A percentile compares a stretch with the other conserved stretches of the same genome.
These are phyloP conservation scores for Crocuta crocuta DNA, from an alignment of 2,113 vertebrate genomes.

Conservation along the genomic window DNA sequence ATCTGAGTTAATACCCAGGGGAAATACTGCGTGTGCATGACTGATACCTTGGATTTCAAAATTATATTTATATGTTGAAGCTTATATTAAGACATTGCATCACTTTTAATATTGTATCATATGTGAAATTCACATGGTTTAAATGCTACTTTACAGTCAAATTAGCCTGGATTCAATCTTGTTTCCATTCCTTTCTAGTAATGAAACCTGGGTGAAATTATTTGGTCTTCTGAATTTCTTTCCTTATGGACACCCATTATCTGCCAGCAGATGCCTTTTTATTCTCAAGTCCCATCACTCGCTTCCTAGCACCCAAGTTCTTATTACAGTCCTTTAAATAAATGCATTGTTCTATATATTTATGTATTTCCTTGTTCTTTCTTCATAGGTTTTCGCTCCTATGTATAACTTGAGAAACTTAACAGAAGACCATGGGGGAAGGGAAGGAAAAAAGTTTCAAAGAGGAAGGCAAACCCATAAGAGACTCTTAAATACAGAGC, in stretches of 20 bases:
- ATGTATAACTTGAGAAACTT: no score
- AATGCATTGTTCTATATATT: neutral
- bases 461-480: no score
- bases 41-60: neutral
- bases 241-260: neutral
- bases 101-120: neutral
- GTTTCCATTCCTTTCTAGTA: neutral
- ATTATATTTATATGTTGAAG: neutral
- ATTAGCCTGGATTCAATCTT: neutral
- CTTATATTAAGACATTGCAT: neutral
- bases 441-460: no score
- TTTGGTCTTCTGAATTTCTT: neutral
- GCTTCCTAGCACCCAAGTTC: neutral
- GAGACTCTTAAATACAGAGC: no score
- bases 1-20: neutral
- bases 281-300: neutral
- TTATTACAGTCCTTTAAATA: neutral
- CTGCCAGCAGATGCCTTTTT: neutral
- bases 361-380: neutral
- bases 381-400: neutral
- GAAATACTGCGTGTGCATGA: neutral
- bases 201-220: neutral
- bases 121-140: neutral
- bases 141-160: neutral
- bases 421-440: no score